These are phyloP conservation scores for Phyllopteryx taeniolatus DNA, from an alignment of 2,113 vertebrate species.

Conservation along the genomic window DNA sequence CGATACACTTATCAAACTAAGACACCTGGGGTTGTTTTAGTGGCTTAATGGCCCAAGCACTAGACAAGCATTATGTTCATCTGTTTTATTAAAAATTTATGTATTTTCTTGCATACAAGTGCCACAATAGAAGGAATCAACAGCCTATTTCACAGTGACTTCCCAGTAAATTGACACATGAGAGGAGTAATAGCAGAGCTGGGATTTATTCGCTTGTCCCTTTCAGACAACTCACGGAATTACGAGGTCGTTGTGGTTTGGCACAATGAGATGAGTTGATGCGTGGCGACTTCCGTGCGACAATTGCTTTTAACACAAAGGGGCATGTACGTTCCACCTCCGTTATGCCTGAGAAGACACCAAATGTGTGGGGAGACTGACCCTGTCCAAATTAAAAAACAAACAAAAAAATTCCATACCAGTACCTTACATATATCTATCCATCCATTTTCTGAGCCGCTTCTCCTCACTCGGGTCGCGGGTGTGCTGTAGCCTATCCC, in stretches of 20 bases:
- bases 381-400: too few species aligned
- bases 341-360: too few species aligned
- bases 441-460: too few species aligned
- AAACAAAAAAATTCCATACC: too few species aligned
- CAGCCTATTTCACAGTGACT: not conserved
- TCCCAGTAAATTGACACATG: not conserved
- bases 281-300: not conserved
- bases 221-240: too few species aligned
- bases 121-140: slow-evolving; percentile 19
- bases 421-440: too few species aligned
- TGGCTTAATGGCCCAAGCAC: slow-evolving; percentile 31
- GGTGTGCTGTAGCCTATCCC: too few species aligned
- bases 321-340: not conserved
- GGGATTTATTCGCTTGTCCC: not conserved
- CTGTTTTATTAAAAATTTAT: slow-evolving; percentile 3
- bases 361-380: too few species aligned
- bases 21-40: slow-evolving; percentile 30
- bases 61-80: slow-evolving; percentile 28
- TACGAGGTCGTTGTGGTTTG: too few species aligned
- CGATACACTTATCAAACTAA: not conserved
- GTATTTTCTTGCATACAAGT: slow-evolving; percentile 19
- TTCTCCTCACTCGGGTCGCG: too few species aligned
- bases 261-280: not conserved
- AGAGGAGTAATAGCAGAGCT: not conserved
- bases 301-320: too few species aligned